Evolutionary conservation across 2,888 invertebrate genomes (phyloP), one percentile per base, ranked within the genome.

Genomic region (Coenonympha glycerion): DNA sequence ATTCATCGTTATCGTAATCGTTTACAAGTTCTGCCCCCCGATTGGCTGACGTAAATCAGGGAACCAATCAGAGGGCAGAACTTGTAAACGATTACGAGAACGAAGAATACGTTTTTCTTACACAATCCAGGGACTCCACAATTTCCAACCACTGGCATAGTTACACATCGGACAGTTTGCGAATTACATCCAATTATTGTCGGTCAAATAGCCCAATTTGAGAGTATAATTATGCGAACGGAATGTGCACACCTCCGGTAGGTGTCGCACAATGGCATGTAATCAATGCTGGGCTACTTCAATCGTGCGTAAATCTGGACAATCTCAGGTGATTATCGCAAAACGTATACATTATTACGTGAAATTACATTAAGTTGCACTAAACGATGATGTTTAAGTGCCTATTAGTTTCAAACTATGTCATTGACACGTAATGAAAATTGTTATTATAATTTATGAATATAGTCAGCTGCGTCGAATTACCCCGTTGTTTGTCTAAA

Each of bases 291-390:
- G 9, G 3, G 24, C 24, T 45, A 45, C 24, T 34, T 34, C 33
- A 34, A 45, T 45, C 45, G 34, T 34, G 34, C 34, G 45, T 45
- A 45, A 45, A 33, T 45, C 34, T 45, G 45, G 33, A 34, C 45
- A 45, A 45, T 45, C 82, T 65, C 76, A 75, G 73, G 79, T 82
- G 79, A 80, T 81, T 84, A 83, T 83, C 80, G 79, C 73, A 58
- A 69, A 80, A 83, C 79, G 83, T 79, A 80, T n/a, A n/a, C 83
- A 82, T 80, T 79, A 78, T 45, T 45, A 22, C 22, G n/a, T 30
- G 41, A 9, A 9, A 39, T 68, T 77, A 80, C 78, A 81, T 83
- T 83, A 9, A 9, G 24, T 68, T 77, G 79, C 78, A 81, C 82
- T 83, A 82, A 79, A 80, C 78, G 72, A 70, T 69, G 65, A 67